Conservation (phyloP, 2,797 vertebrate species). For the Falco biarmicus region DNA sequence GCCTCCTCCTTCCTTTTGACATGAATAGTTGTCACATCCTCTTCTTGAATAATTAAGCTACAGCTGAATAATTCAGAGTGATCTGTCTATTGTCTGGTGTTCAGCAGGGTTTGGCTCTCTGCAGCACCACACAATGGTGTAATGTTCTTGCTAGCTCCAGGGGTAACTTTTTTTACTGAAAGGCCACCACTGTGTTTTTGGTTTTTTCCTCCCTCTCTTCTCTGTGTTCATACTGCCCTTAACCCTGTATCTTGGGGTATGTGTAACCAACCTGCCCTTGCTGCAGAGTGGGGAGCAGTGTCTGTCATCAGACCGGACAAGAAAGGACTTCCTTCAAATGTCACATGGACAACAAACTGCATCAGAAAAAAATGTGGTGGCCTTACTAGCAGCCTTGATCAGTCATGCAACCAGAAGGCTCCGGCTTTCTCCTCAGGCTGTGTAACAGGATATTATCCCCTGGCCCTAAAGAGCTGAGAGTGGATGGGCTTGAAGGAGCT, state of each 20-base stretch:
- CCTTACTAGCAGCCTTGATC: neutral
- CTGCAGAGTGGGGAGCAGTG: neutral
- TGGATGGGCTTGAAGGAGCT: neutral
- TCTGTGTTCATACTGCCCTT: neutral
- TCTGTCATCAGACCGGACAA: neutral
- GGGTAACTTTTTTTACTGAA: neutral
- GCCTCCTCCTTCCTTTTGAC: neutral
- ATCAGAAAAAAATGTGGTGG: neutral
- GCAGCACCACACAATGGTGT: neutral
- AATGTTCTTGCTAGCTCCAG: neutral
- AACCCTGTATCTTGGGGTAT: neutral
- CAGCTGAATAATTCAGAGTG: constrained; percentile 4
- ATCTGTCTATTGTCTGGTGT: neutral
- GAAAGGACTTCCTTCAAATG: neutral
- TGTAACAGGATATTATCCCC: neutral
- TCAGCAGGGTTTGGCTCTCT: neutral
- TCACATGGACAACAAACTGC: neutral
- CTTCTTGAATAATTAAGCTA: constrained; percentile 10
- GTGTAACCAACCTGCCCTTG: neutral
- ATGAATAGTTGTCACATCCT: neutral
- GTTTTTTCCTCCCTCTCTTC: neutral
- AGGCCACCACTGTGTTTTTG: neutral
- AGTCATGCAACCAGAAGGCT: neutral
- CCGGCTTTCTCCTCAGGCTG: neutral
- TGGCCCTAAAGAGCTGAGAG: neutral